A percentile compares a stretch with the other conserved stretches of the same genome.
Evolutionary conservation across 2,113 vertebrate species (phyloP).

Genomic region (Chascanopsetta lugubris): DNA sequence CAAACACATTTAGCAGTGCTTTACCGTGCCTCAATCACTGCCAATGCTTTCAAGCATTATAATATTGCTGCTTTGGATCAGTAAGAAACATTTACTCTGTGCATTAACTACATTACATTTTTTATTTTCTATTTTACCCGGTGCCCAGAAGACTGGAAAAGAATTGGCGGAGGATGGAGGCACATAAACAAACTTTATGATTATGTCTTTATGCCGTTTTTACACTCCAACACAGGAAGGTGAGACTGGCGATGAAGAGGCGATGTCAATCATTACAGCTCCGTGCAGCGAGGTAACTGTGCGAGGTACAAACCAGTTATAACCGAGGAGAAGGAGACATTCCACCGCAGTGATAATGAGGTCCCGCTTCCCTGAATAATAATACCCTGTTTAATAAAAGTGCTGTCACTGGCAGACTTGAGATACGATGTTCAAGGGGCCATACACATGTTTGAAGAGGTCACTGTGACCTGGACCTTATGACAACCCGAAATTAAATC

Average conservation of each 20-base stretch:
- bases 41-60: constrained; percentile 69
- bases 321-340: constrained; percentile 5
- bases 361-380: constrained; percentile 27
- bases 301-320: constrained; percentile 11
- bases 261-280: constrained; percentile 50
- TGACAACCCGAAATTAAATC: neutral
- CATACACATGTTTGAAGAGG: no score
- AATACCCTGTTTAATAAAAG: constrained; percentile 33
- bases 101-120: constrained; percentile 69
- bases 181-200: constrained; percentile 65
- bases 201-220: constrained; percentile 61
- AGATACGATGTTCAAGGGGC: no score
- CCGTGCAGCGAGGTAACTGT: constrained; percentile 19
- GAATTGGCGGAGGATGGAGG: constrained; percentile 44
- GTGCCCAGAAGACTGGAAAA: constrained; percentile 33
- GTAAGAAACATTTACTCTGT: constrained; percentile 64
- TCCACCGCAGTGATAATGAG: neutral
- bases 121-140: constrained; percentile 43
- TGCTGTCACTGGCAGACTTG: neutral
- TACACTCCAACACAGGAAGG: constrained; percentile 31
- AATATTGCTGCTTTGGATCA: constrained; percentile 67
- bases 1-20: constrained; percentile 70
- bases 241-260: constrained; percentile 43
- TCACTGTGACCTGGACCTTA: neutral
- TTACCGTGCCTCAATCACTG: constrained; percentile 70